A percentile compares a stretch with the other conserved stretches of the same genome.
phyloP scores from a whole-genome alignment of 2,113 vertebrate genomes.

The Podiceps cristatus region DNA sequence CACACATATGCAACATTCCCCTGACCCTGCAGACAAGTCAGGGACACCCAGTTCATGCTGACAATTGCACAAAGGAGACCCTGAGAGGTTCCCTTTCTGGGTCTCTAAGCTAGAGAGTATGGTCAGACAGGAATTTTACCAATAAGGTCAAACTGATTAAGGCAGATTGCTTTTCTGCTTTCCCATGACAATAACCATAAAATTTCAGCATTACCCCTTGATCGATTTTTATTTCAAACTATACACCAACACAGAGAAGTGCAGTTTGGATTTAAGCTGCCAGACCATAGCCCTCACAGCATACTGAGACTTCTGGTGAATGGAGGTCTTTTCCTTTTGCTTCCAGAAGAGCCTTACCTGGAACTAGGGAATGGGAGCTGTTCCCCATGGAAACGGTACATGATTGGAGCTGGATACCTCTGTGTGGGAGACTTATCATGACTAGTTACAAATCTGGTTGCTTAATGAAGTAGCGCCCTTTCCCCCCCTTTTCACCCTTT shows the following conservation, averaged over 20 bases:
- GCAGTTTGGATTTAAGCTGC: not conserved
- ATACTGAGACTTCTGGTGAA: not conserved
- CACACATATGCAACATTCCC: not conserved
- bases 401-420: not conserved
- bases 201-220: not conserved
- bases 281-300: not conserved
- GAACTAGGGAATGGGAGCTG: not conserved
- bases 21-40: not conserved
- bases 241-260: not conserved
- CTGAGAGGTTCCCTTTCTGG: fast-evolving
- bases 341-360: not conserved
- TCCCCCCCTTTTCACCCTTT: not conserved
- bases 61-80: not conserved
- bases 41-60: not conserved
- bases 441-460: not conserved
- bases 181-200: not conserved
- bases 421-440: not conserved
- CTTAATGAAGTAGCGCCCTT: not conserved
- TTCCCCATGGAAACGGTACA: not conserved
- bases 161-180: not conserved
- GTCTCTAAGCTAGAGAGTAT: not conserved
- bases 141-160: not conserved
- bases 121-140: not conserved
- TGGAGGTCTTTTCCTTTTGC: not conserved
- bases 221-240: not conserved